Evolutionary conservation across 2,797 vertebrate species (phyloP).

Genomic region (Melanotaenia trifasciata): DNA sequence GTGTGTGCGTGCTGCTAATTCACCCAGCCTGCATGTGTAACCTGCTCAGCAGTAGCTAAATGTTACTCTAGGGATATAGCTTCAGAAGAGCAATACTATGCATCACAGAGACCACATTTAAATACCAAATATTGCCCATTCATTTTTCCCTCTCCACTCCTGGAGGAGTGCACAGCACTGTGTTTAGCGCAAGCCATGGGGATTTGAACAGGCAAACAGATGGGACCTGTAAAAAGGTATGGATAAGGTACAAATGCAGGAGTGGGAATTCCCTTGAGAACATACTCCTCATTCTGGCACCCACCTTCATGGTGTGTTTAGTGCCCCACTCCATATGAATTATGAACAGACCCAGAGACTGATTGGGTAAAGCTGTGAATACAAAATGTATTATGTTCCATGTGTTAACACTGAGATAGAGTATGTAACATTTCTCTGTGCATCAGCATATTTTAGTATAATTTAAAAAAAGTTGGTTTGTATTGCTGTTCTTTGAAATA

Average conservation of each 20-base stretch:
- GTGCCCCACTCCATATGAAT: slow-evolving; percentile 74
- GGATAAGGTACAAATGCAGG: slow-evolving; percentile 78
- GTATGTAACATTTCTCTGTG: slow-evolving; percentile 40
- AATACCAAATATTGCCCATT: slow-evolving; percentile 85
- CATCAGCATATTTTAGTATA: slow-evolving; percentile 41
- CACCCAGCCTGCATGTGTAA: slow-evolving; percentile 72
- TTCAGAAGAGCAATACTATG: slow-evolving; percentile 82
- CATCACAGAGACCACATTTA: slow-evolving; percentile 84
- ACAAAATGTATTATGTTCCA: slow-evolving; percentile 63
- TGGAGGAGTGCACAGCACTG: slow-evolving; percentile 71
- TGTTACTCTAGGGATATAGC: slow-evolving; percentile 82
- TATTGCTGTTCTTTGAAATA: slow-evolving; percentile 28
- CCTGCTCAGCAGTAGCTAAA: slow-evolving; percentile 80
- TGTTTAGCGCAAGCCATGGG: slow-evolving; percentile 81
- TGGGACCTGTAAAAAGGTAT: slow-evolving; percentile 83
- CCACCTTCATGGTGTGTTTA: slow-evolving; percentile 81
- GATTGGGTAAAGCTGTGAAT: slow-evolving; percentile 72
- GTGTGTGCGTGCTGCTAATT: slow-evolving; percentile 80
- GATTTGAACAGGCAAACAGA: slow-evolving; percentile 86
- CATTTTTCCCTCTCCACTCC: slow-evolving; percentile 75
- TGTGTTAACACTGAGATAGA: slow-evolving; percentile 39
- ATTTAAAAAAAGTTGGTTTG: slow-evolving; percentile 22
- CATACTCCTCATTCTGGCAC: slow-evolving; percentile 73
- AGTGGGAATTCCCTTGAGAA: slow-evolving; percentile 70
- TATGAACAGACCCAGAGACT: slow-evolving; percentile 67